phyloP scores from a whole-genome alignment of 2,113 vertebrate species.

The Amazona vittata region DNA sequence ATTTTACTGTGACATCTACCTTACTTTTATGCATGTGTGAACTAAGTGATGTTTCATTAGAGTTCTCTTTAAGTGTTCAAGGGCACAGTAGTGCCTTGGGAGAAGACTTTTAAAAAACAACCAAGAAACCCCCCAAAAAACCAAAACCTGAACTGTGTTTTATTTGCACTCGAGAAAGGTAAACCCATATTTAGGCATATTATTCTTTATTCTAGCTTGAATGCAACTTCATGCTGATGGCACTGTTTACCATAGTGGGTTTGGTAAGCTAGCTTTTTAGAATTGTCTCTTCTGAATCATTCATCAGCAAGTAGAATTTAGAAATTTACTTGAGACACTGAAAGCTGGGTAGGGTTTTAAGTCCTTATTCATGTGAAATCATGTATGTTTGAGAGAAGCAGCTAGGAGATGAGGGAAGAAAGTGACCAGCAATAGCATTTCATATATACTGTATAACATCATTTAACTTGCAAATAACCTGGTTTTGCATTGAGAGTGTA shows the following conservation, averaged over 20 bases:
- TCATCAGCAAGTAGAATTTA: neutral
- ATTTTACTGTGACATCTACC: neutral
- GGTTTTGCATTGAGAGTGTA: neutral
- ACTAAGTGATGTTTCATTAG: neutral
- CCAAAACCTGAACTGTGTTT: neutral
- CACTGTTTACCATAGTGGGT: neutral
- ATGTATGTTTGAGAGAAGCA: neutral
- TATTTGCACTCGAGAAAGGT: neutral
- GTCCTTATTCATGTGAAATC: neutral
- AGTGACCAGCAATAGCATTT: neutral
- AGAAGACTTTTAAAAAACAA: neutral
- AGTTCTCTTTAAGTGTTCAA: neutral
- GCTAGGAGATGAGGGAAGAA: neutral
- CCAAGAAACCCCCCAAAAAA: neutral
- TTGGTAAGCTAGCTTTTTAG: neutral
- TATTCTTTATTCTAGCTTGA: neutral
- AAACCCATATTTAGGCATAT: neutral
- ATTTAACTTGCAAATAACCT: neutral
- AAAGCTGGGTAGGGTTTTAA: neutral
- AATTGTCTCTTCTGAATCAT: neutral
- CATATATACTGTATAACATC: too few species aligned
- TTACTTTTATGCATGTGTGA: neutral
- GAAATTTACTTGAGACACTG: neutral
- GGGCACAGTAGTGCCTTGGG: neutral
- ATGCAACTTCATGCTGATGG: neutral